phyloP scores from a whole-genome alignment of 2,113 vertebrate genomes.

The Xiphophorus couchianus region DNA sequence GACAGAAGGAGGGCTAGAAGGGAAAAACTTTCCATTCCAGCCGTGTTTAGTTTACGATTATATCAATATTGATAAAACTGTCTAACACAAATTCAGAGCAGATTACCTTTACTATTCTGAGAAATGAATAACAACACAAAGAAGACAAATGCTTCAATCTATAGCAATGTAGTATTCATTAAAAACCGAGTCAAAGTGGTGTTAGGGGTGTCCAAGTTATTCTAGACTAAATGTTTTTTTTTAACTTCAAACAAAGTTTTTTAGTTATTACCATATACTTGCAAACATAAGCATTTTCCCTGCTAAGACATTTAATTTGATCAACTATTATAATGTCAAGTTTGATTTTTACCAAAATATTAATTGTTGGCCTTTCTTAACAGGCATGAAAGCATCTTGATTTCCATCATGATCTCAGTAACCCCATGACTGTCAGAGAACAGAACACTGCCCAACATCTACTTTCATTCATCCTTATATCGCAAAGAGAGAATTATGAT shows the following conservation, averaged over 20 bases:
- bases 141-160: slow-evolving; percentile 24
- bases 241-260: neutral
- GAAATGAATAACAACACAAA: slow-evolving; percentile 24
- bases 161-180: neutral
- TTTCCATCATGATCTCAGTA: no score
- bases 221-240: neutral
- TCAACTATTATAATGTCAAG: neutral
- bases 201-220: neutral
- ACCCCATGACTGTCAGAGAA: no score
- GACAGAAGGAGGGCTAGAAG: slow-evolving; percentile 5
- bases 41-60: slow-evolving; percentile 63
- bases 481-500: neutral
- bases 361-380: neutral
- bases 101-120: slow-evolving; percentile 54
- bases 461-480: neutral
- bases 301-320: neutral
- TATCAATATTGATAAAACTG: slow-evolving; percentile 69
- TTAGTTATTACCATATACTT: no score
- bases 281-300: neutral
- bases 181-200: neutral
- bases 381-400: no score
- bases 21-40: slow-evolving; percentile 49
- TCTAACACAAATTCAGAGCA: slow-evolving; percentile 46
- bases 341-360: neutral
- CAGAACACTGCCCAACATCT: no score